A percentile compares a stretch with the other conserved stretches of the same genome.
Conservation (phyloP, 2,888 invertebrate genomes). For the Drosophila rellima region DNA sequence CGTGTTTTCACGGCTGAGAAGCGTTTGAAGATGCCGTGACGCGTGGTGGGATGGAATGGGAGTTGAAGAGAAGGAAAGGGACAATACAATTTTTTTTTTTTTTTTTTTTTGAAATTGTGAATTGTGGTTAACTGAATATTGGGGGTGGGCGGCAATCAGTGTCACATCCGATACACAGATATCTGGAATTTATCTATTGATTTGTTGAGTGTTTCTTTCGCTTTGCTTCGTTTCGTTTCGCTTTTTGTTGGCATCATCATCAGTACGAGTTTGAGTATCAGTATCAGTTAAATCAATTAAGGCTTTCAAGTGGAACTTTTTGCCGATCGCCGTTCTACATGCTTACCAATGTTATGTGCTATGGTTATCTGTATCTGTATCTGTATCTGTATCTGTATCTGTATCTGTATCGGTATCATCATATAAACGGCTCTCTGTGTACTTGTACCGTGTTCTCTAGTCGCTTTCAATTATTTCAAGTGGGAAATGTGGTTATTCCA, state of each 20-base stretch:
- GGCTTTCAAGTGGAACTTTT: conserved; percentile 76
- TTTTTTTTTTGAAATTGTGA: conserved; percentile 16
- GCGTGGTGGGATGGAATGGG: conserved; percentile 27
- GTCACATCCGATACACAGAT: conserved; percentile 72
- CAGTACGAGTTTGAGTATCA: conserved; percentile 29
- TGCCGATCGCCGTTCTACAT: conserved; percentile 70
- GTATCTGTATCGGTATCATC: conserved; percentile 25
- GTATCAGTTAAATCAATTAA: conserved; percentile 83
- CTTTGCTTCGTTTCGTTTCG: conserved; percentile 5
- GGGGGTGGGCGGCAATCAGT: conserved; percentile 51
- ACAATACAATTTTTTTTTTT: neutral
- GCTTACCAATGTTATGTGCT: conserved; percentile 65
- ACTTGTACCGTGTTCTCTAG: conserved; percentile 46
- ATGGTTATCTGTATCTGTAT: conserved; percentile 28
- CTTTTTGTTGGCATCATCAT: conserved; percentile 38
- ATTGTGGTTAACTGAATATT: conserved; percentile 23
- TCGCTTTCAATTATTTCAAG: conserved; percentile 76
- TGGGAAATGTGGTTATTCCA: conserved; percentile 81
- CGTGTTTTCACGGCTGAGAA: conserved; percentile 48
- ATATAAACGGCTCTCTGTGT: conserved; percentile 21
- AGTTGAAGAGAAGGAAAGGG: too few relatives aligned
- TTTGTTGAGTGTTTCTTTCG: conserved; percentile 64
- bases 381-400: conserved; percentile 15
- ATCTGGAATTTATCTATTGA: conserved; percentile 75
- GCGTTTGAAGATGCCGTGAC: conserved; percentile 75